Base-by-base conservation (phyloP, 2,797 vertebrate species). In the Falco berigora region DNA sequence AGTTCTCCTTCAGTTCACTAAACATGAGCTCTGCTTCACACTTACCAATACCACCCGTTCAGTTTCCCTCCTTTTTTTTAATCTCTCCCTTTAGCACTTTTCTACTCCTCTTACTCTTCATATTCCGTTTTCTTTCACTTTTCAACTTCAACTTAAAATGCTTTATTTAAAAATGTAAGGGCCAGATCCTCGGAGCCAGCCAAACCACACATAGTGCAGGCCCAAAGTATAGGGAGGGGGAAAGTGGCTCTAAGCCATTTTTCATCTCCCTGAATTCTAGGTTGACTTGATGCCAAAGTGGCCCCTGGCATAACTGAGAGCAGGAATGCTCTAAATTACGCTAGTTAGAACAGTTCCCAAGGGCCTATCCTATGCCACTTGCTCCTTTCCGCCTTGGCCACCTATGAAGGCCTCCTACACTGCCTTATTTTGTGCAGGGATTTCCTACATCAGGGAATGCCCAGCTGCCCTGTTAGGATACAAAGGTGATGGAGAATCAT, bases 341-440 rank as follows among this genome's bases (percentile, higher is more conserved):
- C 93, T 95, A 96, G 94, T 95, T 96, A 96, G 95, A 96, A 96
- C 88, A 87, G 93, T 95, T 92, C 96, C 96, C 96, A 88, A 74
- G 96, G 96, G 94, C 95, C 94, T 96, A 96, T 95, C 94, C 93
- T 95, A 92, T 97, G 96, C 96, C 94, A 97, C 94, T 96, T 95
- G 92, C 81, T 97, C 86, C 93, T 96, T 96, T 95, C 93, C 18
- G 46, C 93, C 83, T 89, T 82, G 96, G 92, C 96, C 93, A 96
- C 96, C 96, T 97, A 96, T 94, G 96, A 95, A 96, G 94, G 94
- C 92, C 92, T 94, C 95, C 94, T 96, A 96, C 93, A 89, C 92
- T 95, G 93, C 88, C 72, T 94, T 92, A 80, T 90, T 95, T 76
- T 95, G 92, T 93, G 80, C 81, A 87, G 90, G 83, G 92, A 95